Evolutionary conservation across 2,888 invertebrate species (phyloP), one percentile per base, ranked within the genome.

Genomic region (Lapara coniferarum): DNA sequence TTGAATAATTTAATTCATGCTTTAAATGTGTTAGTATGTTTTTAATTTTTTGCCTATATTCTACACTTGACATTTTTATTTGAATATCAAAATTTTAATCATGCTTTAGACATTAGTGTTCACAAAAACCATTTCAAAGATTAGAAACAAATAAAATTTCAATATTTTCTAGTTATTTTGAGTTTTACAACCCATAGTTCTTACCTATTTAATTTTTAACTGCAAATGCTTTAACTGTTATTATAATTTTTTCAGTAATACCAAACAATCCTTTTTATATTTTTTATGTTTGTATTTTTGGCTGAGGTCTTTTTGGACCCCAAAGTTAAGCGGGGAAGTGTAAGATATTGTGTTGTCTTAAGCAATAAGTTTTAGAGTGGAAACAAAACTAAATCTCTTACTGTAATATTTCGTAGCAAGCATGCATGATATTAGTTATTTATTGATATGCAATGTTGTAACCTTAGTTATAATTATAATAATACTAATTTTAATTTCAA

Each of bases 1-100:
- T 87, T 72, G 86, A 87, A 37, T 76, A 70, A 71, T 46, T 69
- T 66, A n/a, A 16, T 49, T 25, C 37, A 19, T 10, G n/a, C 6
- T 57, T n/a, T 57, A n/a, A 19, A 56, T 57, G 19, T 57, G 25
- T 49, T 49, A 56, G 37, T 25, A 8, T 19, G 3, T 7, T 8
- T 49, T 7, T 14, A 16, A 1, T 56, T 49, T 57, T 25, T 25
- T 25, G 25, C 2, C 25, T 19, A 53, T 16, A 16, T 67, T 53
- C 55, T 13, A 37, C n/a, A 16, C 16, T 7, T 37, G 37, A 37
- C 37, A 37, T 37, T 37, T 37, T 37, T 37, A 7, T 37, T 25
- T 25, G 25, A 37, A 37, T 37, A 37, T 37, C 37, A 37, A 25
- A 25, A 25, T 25, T 25, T 37, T 7, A 37, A 37, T 37, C 2